Percentiles rank a stretch among this genome's conserved stretches.
Conservation (phyloP, 35 echinoderm and acorn worm species). For the Amphiura filiformis region DNA sequence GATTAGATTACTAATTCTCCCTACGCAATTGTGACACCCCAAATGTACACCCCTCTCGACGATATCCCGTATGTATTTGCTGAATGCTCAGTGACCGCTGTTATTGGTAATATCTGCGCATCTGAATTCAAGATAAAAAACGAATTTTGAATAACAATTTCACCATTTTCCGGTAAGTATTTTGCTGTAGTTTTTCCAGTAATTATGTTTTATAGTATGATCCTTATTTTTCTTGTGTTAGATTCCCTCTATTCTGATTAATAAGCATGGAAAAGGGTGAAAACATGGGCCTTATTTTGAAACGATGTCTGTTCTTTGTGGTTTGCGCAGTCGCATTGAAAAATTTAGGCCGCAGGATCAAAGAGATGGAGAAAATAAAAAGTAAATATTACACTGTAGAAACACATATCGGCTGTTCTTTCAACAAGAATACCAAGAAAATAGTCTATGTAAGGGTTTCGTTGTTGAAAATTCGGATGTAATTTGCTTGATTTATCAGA, state of each 20-base stretch:
- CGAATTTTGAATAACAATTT: neutral
- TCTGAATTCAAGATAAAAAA: constrained; percentile 23
- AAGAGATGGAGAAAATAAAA: neutral
- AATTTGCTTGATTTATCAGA: too few relatives aligned
- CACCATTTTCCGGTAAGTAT: constrained; percentile 39
- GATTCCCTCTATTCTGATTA: neutral
- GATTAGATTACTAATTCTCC: constrained; percentile 41
- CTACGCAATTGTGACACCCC: constrained; percentile 37
- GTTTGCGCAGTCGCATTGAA: constrained; percentile 53
- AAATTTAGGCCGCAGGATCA: neutral
- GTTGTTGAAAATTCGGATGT: too few relatives aligned
- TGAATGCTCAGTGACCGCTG: constrained; percentile 52
- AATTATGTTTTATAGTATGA: neutral
- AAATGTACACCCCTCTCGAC: constrained; percentile 33
- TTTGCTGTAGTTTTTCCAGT: neutral
- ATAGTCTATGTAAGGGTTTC: too few relatives aligned
- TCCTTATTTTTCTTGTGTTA: constrained; percentile 3
- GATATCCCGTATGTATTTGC: constrained; percentile 21
- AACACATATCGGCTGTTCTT: too few relatives aligned
- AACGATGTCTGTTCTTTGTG: constrained; percentile 27
- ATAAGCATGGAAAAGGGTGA: neutral
- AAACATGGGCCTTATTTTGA: neutral
- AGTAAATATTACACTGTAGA: too few relatives aligned
- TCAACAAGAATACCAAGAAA: too few relatives aligned
- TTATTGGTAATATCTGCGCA: constrained; percentile 42